These are phyloP conservation scores for Lissonota sp. DNA, from an alignment of 2,888 invertebrate species.

Conservation along the genomic window DNA sequence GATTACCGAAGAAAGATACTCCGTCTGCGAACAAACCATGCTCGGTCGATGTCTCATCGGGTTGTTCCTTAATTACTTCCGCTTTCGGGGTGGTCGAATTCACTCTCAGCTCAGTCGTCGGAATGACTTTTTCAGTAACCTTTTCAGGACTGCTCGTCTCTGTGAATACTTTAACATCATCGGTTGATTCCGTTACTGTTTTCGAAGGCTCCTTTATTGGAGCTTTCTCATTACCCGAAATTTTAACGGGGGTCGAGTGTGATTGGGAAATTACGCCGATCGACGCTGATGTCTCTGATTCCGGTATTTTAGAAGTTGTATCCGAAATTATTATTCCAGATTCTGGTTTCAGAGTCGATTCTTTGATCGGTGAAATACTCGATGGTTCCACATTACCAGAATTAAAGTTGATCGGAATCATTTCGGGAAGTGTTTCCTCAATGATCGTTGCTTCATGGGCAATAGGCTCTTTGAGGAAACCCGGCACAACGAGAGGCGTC, in stretches of 20 bases:
- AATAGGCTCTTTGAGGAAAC: not conserved
- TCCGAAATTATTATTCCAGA: slow-evolving; percentile 31
- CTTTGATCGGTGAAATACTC: slow-evolving; percentile 17
- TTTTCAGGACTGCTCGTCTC: slow-evolving; percentile 33
- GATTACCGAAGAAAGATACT: slow-evolving; percentile 54
- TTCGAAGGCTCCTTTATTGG: slow-evolving; percentile 59
- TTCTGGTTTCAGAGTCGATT: slow-evolving; percentile 30
- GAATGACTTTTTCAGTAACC: slow-evolving; percentile 27
- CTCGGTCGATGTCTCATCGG: slow-evolving; percentile 41
- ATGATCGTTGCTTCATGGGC: slow-evolving; percentile 7
- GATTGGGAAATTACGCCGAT: slow-evolving; percentile 67
- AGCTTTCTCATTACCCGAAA: slow-evolving; percentile 68
- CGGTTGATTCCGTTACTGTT: slow-evolving; percentile 17
- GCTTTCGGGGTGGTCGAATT: slow-evolving; percentile 36
- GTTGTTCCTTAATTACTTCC: slow-evolving; percentile 33
- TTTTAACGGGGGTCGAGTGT: slow-evolving; percentile 71
- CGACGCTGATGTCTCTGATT: slow-evolving; percentile 43
- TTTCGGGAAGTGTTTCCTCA: slow-evolving; percentile 40
- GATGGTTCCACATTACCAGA: slow-evolving; percentile 34
- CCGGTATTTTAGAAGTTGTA: slow-evolving; percentile 23
- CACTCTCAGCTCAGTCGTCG: slow-evolving; percentile 16
- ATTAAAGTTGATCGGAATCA: slow-evolving; percentile 57
- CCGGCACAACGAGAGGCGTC: slow-evolving; percentile 25
- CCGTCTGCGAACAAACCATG: slow-evolving; percentile 42
- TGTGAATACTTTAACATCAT: not conserved